Evolutionary conservation across 2,888 invertebrate species (phyloP).

Genomic region (Frankliniella fusca): DNA sequence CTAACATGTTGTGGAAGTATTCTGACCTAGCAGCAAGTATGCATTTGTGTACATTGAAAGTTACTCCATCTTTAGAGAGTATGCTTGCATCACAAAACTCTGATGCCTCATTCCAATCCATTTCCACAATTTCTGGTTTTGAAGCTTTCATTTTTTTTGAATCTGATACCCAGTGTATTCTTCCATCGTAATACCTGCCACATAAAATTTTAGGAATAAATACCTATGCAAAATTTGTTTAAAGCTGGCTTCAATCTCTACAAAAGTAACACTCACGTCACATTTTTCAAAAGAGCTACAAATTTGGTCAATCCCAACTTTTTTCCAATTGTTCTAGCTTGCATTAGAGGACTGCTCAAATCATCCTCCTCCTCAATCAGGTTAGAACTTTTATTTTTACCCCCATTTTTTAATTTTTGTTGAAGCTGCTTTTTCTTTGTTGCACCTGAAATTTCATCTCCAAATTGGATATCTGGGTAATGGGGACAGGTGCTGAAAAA

Average conservation of each 20-base stretch:
- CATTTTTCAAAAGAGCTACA: background rate
- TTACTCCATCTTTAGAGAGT: conserved; percentile 44
- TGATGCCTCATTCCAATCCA: conserved; percentile 40
- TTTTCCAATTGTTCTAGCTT: background rate
- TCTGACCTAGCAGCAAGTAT: conserved; percentile 75
- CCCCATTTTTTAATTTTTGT: too few species aligned
- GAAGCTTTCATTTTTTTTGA: background rate
- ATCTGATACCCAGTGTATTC: conserved; percentile 32
- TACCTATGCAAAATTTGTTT: background rate
- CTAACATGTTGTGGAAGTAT: conserved; percentile 81
- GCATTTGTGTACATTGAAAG: conserved; percentile 71
- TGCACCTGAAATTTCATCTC: too few species aligned
- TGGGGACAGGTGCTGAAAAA: conserved; percentile 37
- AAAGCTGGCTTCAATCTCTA: background rate
- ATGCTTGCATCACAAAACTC: conserved; percentile 47
- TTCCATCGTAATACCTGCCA: conserved; percentile 40
- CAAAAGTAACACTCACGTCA: background rate
- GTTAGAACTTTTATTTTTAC: background rate
- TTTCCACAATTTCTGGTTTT: conserved; percentile 32
- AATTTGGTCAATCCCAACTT: background rate
- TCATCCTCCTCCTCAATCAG: background rate
- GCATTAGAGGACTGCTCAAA: background rate
- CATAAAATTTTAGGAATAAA: background rate
- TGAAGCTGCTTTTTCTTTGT: too few species aligned
- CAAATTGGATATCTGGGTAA: too few species aligned